Conservation (phyloP, 2,797 vertebrate species). For the Adrianichthys oophorus region DNA sequence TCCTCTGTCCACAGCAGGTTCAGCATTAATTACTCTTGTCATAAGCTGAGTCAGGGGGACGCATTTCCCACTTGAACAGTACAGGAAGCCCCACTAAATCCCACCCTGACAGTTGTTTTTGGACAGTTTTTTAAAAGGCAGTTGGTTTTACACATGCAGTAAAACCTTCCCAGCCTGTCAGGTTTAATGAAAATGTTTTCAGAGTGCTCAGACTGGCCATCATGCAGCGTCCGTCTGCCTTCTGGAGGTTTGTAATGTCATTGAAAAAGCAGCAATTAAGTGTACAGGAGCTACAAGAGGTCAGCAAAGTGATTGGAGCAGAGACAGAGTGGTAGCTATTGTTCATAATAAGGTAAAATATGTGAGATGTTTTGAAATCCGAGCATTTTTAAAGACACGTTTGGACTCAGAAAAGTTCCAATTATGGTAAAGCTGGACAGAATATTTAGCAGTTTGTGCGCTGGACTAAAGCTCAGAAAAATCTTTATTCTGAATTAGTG, state of each 20-base stretch:
- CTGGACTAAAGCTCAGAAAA: slow-evolving; percentile 3
- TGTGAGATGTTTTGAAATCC: neutral
- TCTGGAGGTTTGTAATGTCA: slow-evolving; percentile 16
- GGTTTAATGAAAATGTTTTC: slow-evolving; percentile 18
- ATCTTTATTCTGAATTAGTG: neutral
- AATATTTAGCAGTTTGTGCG: slow-evolving; percentile 8
- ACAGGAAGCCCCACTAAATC: slow-evolving; percentile 34
- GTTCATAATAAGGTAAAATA: slow-evolving; percentile 34
- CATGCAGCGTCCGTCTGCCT: neutral
- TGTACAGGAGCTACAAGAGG: slow-evolving; percentile 15
- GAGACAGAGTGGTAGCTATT: slow-evolving; percentile 40
- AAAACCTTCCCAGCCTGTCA: slow-evolving; percentile 15
- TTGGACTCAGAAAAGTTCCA: slow-evolving; percentile 22
- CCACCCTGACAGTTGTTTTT: slow-evolving; percentile 26
- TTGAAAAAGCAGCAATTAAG: slow-evolving; percentile 48
- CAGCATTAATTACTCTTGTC: slow-evolving; percentile 66
- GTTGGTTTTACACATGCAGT: slow-evolving; percentile 11
- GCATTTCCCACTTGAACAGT: slow-evolving; percentile 48
- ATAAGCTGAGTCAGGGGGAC: slow-evolving; percentile 28
- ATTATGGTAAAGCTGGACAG: slow-evolving; percentile 9
- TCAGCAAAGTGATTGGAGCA: slow-evolving; percentile 40
- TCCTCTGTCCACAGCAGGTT: slow-evolving; percentile 32
- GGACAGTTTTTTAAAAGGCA: slow-evolving; percentile 26
- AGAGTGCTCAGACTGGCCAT: neutral
- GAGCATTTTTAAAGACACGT: slow-evolving; percentile 10